These are phyloP conservation scores for Hystrix cristata DNA, from an alignment of 2,113 vertebrate species.

Conservation along the genomic window DNA sequence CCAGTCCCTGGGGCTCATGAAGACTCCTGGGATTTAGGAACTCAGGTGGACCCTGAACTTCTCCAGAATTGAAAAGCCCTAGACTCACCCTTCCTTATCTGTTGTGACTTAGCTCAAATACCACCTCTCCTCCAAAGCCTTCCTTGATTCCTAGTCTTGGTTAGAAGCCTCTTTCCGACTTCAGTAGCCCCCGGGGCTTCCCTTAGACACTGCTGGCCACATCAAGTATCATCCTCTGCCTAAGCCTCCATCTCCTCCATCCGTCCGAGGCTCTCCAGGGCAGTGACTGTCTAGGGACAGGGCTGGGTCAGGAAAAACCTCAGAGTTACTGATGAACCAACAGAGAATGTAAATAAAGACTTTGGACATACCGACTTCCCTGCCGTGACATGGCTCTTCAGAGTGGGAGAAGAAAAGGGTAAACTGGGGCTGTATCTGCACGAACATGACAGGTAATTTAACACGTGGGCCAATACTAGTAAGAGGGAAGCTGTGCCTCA, in stretches of 20 bases:
- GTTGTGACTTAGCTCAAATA: background rate
- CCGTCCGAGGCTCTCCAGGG: background rate
- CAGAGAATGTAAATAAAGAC: background rate
- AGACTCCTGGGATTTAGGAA: background rate
- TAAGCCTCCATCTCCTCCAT: background rate
- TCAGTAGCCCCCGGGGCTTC: background rate
- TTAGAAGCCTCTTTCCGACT: slow-evolving; percentile 7
- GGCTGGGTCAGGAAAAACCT: background rate
- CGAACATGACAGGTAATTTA: background rate
- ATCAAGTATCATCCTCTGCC: background rate
- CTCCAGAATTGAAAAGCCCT: background rate
- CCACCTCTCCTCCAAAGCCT: background rate
- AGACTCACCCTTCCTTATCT: background rate
- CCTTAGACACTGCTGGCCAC: background rate
- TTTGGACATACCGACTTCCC: no score
- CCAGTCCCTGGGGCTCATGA: background rate
- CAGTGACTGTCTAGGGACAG: background rate
- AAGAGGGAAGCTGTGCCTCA: background rate
- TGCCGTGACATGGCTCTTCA: background rate
- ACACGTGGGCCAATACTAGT: background rate
- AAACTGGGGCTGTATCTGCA: background rate
- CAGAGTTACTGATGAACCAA: background rate
- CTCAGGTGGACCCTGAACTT: background rate
- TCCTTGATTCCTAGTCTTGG: background rate
- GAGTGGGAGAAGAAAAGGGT: background rate